Conservation (phyloP, 1,140 invertebrate genomes). For the Microplitis demolitor region DNA sequence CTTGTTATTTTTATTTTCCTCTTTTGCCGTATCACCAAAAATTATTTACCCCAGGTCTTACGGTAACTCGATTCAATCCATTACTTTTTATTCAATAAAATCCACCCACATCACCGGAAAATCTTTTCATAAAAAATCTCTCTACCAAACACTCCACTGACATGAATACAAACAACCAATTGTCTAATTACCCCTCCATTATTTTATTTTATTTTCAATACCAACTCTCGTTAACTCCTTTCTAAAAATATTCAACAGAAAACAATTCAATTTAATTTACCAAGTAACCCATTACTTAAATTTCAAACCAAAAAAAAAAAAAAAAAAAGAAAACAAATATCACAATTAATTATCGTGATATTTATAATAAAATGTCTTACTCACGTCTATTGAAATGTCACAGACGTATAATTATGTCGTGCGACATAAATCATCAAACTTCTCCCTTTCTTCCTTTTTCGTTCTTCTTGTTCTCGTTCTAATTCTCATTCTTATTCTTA, state of each 20-base stretch:
- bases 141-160: too few relatives aligned
- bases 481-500: background rate
- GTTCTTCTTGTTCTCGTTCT: background rate
- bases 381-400: conserved; percentile 14
- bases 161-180: too few relatives aligned
- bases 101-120: background rate
- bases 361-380: background rate
- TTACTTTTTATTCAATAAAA: conserved; percentile 13
- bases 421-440: conserved; percentile 15
- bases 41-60: background rate
- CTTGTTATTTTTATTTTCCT: background rate
- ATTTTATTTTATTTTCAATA: too few relatives aligned
- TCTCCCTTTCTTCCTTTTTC: background rate
- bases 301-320: too few relatives aligned
- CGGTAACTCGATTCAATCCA: background rate
- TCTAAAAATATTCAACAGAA: too few relatives aligned
- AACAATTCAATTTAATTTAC: too few relatives aligned
- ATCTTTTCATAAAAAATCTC: background rate
- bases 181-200: too few relatives aligned
- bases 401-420: conserved; percentile 10
- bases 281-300: too few relatives aligned
- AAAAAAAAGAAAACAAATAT: background rate
- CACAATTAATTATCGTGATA: background rate
- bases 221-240: too few relatives aligned
- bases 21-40: background rate